Conservation (phyloP, 2,888 invertebrate genomes). For the Xestia xanthographa region DNA sequence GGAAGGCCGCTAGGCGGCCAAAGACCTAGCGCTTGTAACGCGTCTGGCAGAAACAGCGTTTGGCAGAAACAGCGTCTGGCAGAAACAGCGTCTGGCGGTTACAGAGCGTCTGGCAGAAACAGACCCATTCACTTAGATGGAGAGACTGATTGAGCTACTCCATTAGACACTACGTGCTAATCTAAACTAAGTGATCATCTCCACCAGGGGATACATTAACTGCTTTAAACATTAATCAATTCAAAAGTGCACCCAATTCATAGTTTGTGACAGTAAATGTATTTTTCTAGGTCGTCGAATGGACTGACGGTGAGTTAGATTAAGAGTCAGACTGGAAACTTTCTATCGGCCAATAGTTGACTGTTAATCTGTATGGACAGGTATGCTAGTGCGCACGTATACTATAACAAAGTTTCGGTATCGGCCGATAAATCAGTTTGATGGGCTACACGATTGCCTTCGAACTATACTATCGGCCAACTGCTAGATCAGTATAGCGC, state of each 20-base stretch:
- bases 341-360: not conserved
- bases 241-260: slow-evolving; percentile 21
- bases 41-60: not conserved
- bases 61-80: not conserved
- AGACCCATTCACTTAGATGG: not conserved
- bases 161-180: not conserved
- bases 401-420: not conserved
- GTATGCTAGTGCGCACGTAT: not conserved
- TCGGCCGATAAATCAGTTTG: not conserved
- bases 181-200: slow-evolving; percentile 4
- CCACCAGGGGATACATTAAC: not conserved
- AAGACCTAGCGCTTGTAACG: not conserved
- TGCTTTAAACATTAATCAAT: slow-evolving; percentile 19
- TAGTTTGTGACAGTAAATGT: slow-evolving; percentile 11
- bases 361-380: not conserved
- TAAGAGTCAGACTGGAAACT: not conserved
- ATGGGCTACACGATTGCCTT: not conserved
- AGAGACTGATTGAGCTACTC: not conserved
- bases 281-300: slow-evolving; percentile 13
- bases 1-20: slow-evolving; percentile 33
- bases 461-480: not conserved
- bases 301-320: slow-evolving; percentile 4
- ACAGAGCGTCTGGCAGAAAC: not conserved
- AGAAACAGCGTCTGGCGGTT: not conserved
- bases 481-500: not conserved